Evolutionary conservation across 2,888 invertebrate species (phyloP).

Genomic region (Patella pellucida): DNA sequence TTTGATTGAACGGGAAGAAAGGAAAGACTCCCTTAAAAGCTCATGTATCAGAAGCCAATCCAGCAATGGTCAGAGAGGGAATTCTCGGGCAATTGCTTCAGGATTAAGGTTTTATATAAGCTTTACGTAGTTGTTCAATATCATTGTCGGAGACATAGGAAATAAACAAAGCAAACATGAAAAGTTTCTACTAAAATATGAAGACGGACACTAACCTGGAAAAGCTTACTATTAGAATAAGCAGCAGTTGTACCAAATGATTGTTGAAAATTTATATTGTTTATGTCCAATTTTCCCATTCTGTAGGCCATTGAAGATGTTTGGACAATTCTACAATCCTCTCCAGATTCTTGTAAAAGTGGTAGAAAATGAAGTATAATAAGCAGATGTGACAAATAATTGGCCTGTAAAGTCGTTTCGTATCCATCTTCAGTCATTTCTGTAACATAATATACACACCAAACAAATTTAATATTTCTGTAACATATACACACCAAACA

Average conservation of each 20-base stretch:
- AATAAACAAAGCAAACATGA: no score
- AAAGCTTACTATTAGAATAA: neutral
- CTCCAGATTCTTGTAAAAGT: neutral
- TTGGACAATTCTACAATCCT: neutral
- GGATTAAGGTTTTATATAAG: no score
- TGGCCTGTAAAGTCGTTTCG: neutral
- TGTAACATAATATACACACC: neutral
- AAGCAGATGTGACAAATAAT: slow-evolving; percentile 1
- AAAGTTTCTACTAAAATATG: no score
- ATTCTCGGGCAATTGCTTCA: no score
- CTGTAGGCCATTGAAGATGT: neutral
- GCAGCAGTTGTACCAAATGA: neutral
- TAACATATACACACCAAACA: no score
- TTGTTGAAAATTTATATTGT: neutral
- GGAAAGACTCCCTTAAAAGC: no score
- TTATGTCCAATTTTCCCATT: neutral
- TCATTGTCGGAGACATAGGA: no score
- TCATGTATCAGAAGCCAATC: no score
- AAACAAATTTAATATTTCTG: no score
- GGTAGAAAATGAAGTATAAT: slow-evolving; percentile 4
- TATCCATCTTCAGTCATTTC: slow-evolving; percentile 6
- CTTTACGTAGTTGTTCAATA: no score
- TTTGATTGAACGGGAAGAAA: no score
- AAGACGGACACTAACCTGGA: neutral
- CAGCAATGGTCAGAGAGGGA: no score